phyloP scores from a whole-genome alignment of 2,797 vertebrate species.

The Holocentrus rufus region DNA sequence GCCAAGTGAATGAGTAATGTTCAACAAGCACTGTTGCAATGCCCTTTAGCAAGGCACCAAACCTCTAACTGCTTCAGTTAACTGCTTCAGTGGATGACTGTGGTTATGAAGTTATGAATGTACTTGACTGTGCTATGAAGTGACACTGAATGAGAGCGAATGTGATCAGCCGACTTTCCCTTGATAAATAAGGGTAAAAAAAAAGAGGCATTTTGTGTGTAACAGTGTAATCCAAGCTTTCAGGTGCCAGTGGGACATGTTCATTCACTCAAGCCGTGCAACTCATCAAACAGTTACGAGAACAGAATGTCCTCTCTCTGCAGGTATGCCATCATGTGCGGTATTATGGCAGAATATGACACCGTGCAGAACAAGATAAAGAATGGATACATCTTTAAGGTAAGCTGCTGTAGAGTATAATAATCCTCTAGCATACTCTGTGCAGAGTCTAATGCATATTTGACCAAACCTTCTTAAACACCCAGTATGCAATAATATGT shows the following conservation, averaged over 20 bases:
- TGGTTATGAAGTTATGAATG: background rate
- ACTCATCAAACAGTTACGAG: background rate
- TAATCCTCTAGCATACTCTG: background rate
- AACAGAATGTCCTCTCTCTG: conserved; percentile 41
- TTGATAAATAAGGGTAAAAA: background rate
- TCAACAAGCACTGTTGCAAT: background rate
- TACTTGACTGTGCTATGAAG: background rate
- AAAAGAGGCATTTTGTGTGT: background rate
- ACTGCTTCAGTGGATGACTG: too few species aligned
- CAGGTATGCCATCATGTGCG: conserved; percentile 97
- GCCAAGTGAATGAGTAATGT: background rate
- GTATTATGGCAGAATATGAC: conserved; percentile 93
- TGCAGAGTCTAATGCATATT: background rate
- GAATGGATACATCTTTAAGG: conserved; percentile 96
- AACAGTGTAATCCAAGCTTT: background rate
- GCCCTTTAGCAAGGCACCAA: conserved; percentile 3
- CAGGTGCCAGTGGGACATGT: background rate
- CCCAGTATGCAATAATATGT: too few species aligned
- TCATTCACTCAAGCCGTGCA: background rate
- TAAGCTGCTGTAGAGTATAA: conserved; percentile 67
- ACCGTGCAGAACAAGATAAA: conserved; percentile 96
- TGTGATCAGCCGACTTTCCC: background rate
- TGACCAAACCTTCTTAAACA: background rate
- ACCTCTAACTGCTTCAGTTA: background rate
- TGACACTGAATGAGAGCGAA: background rate